Base-by-base conservation (phyloP, 2,888 invertebrate species). In the Chrysolina haemoptera region DNA sequence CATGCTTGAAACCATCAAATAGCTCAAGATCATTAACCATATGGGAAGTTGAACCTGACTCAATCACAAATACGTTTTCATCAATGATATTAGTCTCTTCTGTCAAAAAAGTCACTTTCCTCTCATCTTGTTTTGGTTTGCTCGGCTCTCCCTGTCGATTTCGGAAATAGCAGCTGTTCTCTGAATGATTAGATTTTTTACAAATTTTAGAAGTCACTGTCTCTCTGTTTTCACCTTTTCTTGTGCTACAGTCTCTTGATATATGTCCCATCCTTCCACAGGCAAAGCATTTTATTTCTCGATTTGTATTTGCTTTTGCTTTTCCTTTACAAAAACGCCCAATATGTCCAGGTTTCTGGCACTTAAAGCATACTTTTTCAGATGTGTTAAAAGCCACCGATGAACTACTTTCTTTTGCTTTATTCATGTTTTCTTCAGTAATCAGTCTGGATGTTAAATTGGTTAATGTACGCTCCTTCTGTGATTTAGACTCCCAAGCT, bases 401-500 rank as follows among this genome's bases (percentile, higher is more conserved):
- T n/a, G n/a, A n/a, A n/a, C n/a, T n/a, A n/a, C n/a, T n/a, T n/a
- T n/a, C n/a, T n/a, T n/a, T n/a, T n/a, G n/a, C n/a, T n/a, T n/a
- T n/a, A n/a, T n/a, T n/a, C n/a, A n/a, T n/a, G n/a, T n/a, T n/a
- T n/a, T n/a, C 69, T 66, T 35, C 43, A n/a, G n/a, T n/a, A 16
- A 73, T 11, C 50, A 73, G 48, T 41, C 74, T 71, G 18, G 63
- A 62, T 40, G 53, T 68, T 43, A 71, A 87, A 22, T 75, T 77
- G 20, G 55, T 46, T 50, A 77, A 27, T 27, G 73, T 75, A 46
- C 63, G 59, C 14, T 75, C 72, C 18, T 69, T 27, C 48, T 18
- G n/a, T 48, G 70, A 20, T 18, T 10, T 48, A 68, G 75, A 70
- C 22, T 77, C 68, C 75, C 75, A 73, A 3, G 73, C 75, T 20